These are phyloP conservation scores for Caloenas nicobarica DNA, from an alignment of 2,113 vertebrate genomes.

Conservation along the genomic window DNA sequence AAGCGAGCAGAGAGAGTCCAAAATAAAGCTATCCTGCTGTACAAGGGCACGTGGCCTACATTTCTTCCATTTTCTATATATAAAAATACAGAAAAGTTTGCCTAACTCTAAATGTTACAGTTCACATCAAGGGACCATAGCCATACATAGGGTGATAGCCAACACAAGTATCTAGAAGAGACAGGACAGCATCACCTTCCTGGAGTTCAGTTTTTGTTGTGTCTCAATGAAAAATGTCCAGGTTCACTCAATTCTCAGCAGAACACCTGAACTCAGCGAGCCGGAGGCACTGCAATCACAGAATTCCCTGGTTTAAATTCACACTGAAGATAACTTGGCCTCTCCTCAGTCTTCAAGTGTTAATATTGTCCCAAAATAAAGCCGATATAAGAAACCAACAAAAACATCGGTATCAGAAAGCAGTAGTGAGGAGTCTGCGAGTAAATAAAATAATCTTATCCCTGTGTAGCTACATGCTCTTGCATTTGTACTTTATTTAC, in stretches of 20 bases:
- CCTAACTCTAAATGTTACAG: background rate
- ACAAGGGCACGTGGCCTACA: background rate
- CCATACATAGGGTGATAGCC: background rate
- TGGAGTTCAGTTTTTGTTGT: background rate
- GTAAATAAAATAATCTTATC: background rate
- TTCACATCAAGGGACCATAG: background rate
- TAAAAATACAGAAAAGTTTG: background rate
- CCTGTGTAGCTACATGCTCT: background rate
- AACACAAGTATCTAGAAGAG: background rate
- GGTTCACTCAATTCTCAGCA: background rate
- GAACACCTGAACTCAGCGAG: background rate
- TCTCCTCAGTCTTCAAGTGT: background rate
- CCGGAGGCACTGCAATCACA: background rate
- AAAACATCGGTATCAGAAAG: background rate
- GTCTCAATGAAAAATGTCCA: background rate
- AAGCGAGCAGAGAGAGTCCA: background rate
- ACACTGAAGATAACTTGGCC: background rate
- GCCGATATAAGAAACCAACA: background rate
- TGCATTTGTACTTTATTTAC: background rate
- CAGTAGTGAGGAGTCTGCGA: background rate
- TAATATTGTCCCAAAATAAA: background rate
- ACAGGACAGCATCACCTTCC: background rate
- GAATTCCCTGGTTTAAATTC: background rate
- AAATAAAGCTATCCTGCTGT: background rate
- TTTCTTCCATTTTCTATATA: background rate